These are phyloP conservation scores for Paragorgia papillata DNA, from an alignment of 92 coral and sea anemone genomes.

Conservation along the genomic window DNA sequence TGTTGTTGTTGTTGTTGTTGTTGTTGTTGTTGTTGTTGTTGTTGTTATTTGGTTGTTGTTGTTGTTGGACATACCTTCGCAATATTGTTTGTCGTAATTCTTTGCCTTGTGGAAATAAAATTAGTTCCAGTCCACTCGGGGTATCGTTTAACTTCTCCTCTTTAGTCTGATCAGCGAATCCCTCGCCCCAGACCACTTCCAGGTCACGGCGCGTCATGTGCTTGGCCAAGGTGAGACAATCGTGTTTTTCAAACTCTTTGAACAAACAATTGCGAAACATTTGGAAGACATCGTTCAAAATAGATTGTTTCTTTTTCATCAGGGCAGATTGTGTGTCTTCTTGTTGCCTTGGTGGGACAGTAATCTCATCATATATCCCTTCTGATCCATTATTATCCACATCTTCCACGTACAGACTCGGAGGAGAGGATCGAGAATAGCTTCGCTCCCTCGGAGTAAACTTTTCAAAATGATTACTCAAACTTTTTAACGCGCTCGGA, in stretches of 20 bases:
- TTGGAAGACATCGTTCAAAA: slow-evolving; percentile 75
- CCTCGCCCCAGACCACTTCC: slow-evolving; percentile 69
- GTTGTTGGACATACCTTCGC: slow-evolving; percentile 64
- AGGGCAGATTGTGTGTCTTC: slow-evolving; percentile 18
- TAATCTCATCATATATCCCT: slow-evolving; percentile 24
- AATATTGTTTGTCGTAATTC: slow-evolving; percentile 74
- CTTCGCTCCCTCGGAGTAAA: background rate
- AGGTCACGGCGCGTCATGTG: slow-evolving; percentile 90
- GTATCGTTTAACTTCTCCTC: slow-evolving; percentile 52
- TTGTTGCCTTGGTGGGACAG: background rate
- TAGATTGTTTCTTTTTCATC: slow-evolving; percentile 63
- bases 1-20: too few species aligned
- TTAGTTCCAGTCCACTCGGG: slow-evolving; percentile 80
- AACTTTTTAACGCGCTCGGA: background rate
- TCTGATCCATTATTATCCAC: slow-evolving; percentile 17
- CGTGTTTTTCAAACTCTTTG: slow-evolving; percentile 64
- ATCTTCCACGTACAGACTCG: slow-evolving; percentile 38
- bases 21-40: too few species aligned
- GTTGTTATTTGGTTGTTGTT: too few species aligned
- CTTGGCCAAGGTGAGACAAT: slow-evolving; percentile 81
- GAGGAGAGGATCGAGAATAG: slow-evolving; percentile 32
- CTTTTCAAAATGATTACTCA: slow-evolving; percentile 14
- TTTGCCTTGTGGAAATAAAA: slow-evolving; percentile 91
- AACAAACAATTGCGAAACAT: slow-evolving; percentile 71
- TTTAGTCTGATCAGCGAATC: slow-evolving; percentile 29